These are phyloP conservation scores for Pseudochaenichthys georgianus DNA, from an alignment of 2,797 vertebrate species.

Conservation along the genomic window DNA sequence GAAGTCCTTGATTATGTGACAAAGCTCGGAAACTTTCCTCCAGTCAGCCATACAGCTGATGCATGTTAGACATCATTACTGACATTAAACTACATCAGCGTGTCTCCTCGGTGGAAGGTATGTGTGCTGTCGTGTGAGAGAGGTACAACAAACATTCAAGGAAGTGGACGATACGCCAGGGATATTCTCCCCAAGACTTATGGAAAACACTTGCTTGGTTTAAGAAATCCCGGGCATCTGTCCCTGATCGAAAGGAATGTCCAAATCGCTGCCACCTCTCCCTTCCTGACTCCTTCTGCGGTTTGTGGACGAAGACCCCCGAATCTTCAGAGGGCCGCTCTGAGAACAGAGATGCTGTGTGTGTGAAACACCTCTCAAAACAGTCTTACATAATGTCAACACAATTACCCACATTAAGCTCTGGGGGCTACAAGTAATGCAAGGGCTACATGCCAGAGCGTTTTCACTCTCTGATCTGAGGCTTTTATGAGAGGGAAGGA, in stretches of 20 bases:
- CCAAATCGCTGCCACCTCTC: constrained; percentile 40
- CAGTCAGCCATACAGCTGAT: constrained; percentile 40
- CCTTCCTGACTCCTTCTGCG: constrained; percentile 52
- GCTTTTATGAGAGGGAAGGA: constrained; percentile 38
- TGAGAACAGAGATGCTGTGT: constrained; percentile 74
- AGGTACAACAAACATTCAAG: constrained; percentile 13
- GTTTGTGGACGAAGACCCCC: constrained; percentile 42
- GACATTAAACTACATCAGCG: constrained; percentile 39
- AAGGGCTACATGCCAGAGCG: constrained; percentile 62
- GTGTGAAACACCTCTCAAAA: constrained; percentile 66
- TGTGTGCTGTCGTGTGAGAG: constrained; percentile 4
- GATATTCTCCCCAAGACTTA: constrained; percentile 7
- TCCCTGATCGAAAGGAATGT: constrained; percentile 55
- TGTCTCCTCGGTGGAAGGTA: constrained; percentile 13
- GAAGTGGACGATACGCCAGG: constrained; percentile 1
- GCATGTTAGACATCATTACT: constrained; percentile 33
- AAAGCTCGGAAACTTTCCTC: constrained; percentile 48
- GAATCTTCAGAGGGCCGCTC: constrained; percentile 46
- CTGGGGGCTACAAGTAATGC: constrained; percentile 59
- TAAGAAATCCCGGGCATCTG: constrained; percentile 29
- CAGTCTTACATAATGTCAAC: constrained; percentile 74
- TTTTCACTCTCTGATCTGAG: constrained; percentile 44
- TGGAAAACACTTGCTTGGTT: constrained; percentile 24
- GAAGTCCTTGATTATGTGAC: constrained; percentile 27
- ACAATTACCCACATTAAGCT: constrained; percentile 76